Conservation (phyloP, 2,113 vertebrate species). For the Helogale parvula region DNA sequence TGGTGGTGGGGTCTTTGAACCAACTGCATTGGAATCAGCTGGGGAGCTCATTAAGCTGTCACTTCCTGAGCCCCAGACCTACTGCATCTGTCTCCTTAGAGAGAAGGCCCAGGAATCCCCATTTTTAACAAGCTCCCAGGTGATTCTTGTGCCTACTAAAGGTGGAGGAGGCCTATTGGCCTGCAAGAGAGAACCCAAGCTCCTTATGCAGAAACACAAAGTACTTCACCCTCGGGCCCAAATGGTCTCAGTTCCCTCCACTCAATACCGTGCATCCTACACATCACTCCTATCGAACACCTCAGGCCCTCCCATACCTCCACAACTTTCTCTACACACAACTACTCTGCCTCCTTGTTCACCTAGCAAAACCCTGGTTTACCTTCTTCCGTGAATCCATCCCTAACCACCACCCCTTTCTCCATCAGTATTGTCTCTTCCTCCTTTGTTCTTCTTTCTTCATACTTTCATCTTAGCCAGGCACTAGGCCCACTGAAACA, state of each 20-base stretch:
- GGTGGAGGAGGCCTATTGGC: not conserved
- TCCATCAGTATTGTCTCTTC: not conserved
- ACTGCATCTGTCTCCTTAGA: not conserved
- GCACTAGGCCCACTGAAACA: not conserved
- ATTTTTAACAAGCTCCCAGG: slow-evolving; percentile 57
- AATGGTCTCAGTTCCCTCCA: not conserved
- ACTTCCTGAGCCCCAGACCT: not conserved
- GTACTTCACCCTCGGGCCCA: not conserved
- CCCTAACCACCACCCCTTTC: not conserved
- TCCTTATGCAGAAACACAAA: not conserved
- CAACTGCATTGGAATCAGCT: not conserved
- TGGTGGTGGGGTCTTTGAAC: not conserved
- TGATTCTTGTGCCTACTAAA: not conserved
- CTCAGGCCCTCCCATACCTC: not conserved
- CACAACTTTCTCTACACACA: not conserved
- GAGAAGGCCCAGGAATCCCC: slow-evolving; percentile 48
- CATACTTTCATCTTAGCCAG: not conserved
- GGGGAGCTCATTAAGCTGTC: slow-evolving; percentile 52
- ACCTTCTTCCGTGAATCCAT: not conserved
- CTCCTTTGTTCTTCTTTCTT: not conserved
- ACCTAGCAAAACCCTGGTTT: not conserved
- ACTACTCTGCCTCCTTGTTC: not conserved
- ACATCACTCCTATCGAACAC: not conserved
- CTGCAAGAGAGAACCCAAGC: not conserved
- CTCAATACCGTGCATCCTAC: not conserved